Percentiles rank a stretch among this genome's conserved stretches.
Evolutionary conservation across 2,888 invertebrate species (phyloP).

Genomic region (Mylabris sibirica): DNA sequence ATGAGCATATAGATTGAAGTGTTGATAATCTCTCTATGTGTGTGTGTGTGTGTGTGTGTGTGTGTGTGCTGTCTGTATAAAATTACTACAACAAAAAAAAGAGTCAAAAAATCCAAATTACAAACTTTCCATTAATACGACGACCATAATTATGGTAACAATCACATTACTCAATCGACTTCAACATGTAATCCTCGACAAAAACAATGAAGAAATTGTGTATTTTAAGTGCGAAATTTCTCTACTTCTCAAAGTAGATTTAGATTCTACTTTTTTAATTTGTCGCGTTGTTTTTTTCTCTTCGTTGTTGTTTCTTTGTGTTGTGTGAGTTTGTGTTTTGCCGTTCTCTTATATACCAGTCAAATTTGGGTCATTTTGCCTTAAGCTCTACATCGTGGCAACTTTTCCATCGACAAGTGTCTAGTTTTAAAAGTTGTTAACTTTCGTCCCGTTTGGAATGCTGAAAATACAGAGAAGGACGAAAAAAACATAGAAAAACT

Average conservation of each 20-base stretch:
- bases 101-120: not conserved
- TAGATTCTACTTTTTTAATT: not conserved
- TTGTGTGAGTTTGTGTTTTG: not conserved
- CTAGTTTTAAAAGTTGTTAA: slow-evolving; percentile 19
- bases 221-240: not conserved
- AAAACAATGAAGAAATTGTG: not conserved
- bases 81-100: not conserved
- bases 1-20: not conserved
- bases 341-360: not conserved
- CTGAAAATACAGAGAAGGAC: slow-evolving; percentile 15
- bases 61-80: too few relatives aligned
- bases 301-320: not conserved
- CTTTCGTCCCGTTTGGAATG: slow-evolving; percentile 23
- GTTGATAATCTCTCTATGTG: not conserved
- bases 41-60: too few relatives aligned
- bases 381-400: not conserved
- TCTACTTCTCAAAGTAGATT: not conserved
- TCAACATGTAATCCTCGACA: not conserved
- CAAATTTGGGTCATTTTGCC: slow-evolving; percentile 3
- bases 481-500: too few relatives aligned
- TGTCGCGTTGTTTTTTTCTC: not conserved
- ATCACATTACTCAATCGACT: not conserved
- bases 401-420: slow-evolving; percentile 19
- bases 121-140: not conserved
- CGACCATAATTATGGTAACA: not conserved